These are phyloP conservation scores for Cheilosia pagana DNA, from an alignment of 2,888 invertebrate genomes.

Conservation along the genomic window DNA sequence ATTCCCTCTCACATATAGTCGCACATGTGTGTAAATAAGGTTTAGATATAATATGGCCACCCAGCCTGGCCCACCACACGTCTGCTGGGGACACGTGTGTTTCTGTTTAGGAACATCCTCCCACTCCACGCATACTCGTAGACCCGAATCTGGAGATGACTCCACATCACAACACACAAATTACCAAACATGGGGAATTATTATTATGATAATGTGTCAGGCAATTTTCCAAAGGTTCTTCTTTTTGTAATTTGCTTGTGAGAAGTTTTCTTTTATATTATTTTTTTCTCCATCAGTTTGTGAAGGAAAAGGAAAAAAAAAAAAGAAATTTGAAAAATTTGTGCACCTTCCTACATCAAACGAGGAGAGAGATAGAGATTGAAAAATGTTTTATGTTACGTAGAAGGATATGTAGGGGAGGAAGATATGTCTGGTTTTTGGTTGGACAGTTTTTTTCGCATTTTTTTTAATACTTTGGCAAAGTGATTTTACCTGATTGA, in stretches of 20 bases:
- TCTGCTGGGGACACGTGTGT: background rate
- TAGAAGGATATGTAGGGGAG: too few species aligned
- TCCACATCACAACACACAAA: constrained; percentile 33
- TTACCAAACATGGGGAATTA: constrained; percentile 50
- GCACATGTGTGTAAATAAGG: constrained; percentile 55
- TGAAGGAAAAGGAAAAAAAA: too few species aligned
- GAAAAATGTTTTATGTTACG: background rate
- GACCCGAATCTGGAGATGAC: constrained; percentile 16
- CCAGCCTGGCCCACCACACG: background rate
- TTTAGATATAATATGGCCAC: constrained; percentile 13
- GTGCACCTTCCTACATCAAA: constrained; percentile 31
- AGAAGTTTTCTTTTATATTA: background rate
- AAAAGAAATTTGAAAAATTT: too few species aligned
- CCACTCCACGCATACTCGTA: background rate
- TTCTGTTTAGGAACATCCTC: background rate
- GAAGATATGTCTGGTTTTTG: too few species aligned
- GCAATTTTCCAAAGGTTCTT: constrained; percentile 58
- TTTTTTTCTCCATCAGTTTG: background rate
- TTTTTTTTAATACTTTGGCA: too few species aligned
- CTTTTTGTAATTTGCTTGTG: constrained; percentile 34
- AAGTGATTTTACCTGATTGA: too few species aligned
- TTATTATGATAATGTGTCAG: constrained; percentile 66
- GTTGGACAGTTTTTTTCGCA: too few species aligned
- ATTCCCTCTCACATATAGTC: constrained; percentile 21
- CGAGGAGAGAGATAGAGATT: background rate